A percentile compares a stretch with the other conserved stretches of the same genome.
phyloP scores from a whole-genome alignment of 2,113 vertebrate species.

The Anguilla rostrata region DNA sequence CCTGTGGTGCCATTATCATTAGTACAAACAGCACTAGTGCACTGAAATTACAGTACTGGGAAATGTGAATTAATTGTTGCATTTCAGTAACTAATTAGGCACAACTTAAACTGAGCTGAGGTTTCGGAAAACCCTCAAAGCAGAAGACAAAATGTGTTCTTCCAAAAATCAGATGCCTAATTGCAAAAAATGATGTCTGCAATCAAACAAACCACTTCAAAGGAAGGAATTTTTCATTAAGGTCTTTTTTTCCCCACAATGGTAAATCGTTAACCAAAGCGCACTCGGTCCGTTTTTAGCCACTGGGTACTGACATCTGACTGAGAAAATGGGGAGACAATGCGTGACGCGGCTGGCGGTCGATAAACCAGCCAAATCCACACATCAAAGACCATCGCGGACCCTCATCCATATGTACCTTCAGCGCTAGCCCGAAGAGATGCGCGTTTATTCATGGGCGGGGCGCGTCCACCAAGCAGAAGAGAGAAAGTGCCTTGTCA shows the following conservation, averaged over 20 bases:
- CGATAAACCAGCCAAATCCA: conserved; percentile 50
- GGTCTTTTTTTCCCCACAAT: not conserved
- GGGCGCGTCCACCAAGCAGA: conserved; percentile 36
- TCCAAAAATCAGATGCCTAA: not conserved
- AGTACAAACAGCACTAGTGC: not conserved
- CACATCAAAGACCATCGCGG: conserved; percentile 44
- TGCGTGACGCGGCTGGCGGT: not conserved
- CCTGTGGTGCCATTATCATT: not conserved
- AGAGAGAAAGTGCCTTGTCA: conserved; percentile 47
- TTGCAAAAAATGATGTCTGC: not conserved
- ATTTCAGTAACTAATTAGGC: not conserved
- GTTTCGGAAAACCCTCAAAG: not conserved
- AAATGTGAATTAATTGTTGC: not conserved
- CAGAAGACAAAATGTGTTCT: not conserved
- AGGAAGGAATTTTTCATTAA: not conserved
- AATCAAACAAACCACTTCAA: not conserved
- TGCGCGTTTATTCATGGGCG: conserved; percentile 32
- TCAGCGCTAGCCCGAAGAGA: conserved; percentile 23
- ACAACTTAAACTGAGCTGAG: not conserved
- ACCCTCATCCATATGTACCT: conserved; percentile 30
- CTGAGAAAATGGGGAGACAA: not conserved
- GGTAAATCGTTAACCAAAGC: not conserved
- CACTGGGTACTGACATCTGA: not conserved
- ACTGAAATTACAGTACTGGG: not conserved
- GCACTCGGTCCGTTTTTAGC: not conserved